A percentile compares a stretch with the other conserved stretches of the same genome.
Conservation (phyloP, 2,888 invertebrate genomes). For the Pandemis cinnamomeana region DNA sequence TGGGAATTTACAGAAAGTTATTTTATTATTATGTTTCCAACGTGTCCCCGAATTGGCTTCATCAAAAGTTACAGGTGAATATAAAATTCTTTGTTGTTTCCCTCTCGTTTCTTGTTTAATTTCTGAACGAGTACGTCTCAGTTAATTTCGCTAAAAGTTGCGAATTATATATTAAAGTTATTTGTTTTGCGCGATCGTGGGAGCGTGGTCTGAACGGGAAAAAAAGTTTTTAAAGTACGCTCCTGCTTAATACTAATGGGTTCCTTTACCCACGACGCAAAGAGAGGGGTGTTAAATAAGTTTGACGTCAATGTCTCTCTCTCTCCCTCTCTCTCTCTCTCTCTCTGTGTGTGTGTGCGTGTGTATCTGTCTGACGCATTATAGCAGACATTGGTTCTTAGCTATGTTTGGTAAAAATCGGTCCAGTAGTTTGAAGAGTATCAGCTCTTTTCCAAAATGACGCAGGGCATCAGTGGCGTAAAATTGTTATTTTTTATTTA, state of each 20-base stretch:
- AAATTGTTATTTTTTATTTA: too few relatives aligned
- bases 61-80: neutral
- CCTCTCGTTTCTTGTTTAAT: slow-evolving; percentile 8
- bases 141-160: slow-evolving; percentile 15
- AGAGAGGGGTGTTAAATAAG: too few relatives aligned
- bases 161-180: slow-evolving; percentile 16
- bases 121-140: slow-evolving; percentile 1
- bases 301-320: too few relatives aligned
- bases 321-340: neutral
- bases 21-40: neutral
- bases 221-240: slow-evolving; percentile 3
- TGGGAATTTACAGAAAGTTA: neutral
- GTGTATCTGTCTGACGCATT: too few relatives aligned
- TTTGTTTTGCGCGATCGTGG: slow-evolving; percentile 7
- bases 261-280: neutral
- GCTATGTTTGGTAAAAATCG: too few relatives aligned
- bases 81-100: neutral
- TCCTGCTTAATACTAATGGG: neutral
- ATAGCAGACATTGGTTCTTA: too few relatives aligned
- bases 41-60: neutral
- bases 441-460: too few relatives aligned
- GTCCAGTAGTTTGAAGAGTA: too few relatives aligned
- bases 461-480: too few relatives aligned
- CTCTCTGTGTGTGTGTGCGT: too few relatives aligned
- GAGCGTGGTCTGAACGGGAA: slow-evolving; percentile 6